phyloP scores from a whole-genome alignment of 2,113 vertebrate species.

The Oophaga pumilio region DNA sequence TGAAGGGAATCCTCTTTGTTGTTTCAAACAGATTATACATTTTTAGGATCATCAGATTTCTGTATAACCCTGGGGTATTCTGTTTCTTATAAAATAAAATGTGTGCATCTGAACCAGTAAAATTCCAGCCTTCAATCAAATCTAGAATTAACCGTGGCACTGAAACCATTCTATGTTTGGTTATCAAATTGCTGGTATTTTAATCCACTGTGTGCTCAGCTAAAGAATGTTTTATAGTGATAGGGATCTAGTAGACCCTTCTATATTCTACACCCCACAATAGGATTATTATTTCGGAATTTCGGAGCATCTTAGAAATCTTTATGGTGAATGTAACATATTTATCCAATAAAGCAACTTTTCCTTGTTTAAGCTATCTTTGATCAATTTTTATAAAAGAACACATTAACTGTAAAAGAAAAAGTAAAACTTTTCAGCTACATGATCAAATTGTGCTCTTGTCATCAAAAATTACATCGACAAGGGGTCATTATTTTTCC shows the following conservation, averaged over 20 bases:
- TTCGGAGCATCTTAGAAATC: background rate
- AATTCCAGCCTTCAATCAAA: background rate
- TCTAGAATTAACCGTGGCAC: background rate
- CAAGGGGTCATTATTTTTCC: constrained; percentile 1
- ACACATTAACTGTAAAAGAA: background rate
- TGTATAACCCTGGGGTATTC: background rate
- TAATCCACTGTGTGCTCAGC: background rate
- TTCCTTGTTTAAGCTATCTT: background rate
- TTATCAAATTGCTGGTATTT: background rate
- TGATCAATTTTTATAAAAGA: background rate
- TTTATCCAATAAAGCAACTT: background rate
- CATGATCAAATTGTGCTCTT: background rate
- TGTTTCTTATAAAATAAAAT: background rate
- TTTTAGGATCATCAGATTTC: background rate
- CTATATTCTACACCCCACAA: too few species aligned
- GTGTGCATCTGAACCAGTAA: background rate
- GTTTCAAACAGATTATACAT: background rate
- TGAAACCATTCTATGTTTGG: background rate
- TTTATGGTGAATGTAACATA: background rate
- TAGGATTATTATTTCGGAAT: background rate
- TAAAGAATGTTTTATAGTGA: background rate
- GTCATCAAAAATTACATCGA: background rate
- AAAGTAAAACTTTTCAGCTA: background rate
- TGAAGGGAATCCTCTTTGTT: background rate
- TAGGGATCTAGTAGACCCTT: too few species aligned